Base-by-base conservation (phyloP, 2,113 vertebrate genomes). In the Peromyscus leucopus region DNA sequence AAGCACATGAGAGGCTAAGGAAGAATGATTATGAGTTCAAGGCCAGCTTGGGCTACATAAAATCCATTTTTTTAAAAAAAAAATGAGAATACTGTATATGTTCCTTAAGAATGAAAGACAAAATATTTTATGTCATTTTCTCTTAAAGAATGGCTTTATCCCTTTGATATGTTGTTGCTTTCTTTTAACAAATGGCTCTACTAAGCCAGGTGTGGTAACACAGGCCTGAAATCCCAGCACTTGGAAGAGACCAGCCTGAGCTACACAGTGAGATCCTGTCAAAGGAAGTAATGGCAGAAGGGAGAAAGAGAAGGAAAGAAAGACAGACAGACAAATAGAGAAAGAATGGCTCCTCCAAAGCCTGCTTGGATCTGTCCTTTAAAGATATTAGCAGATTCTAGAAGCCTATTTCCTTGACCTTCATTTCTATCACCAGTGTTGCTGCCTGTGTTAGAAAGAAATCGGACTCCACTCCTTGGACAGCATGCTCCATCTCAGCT, bases 391-490 rank as follows among this genome's bases (percentile, higher is more conserved):
- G 79, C 74, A 95, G 57, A 92, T 96, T 96, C 65, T 90, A 93
- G 72, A 86, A 97, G 39, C 11, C 57, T 91, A 76, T 95, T 95
- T 95, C n/a, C 36, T 51, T 87, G 57, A 95, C 79, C 46, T 82
- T 95, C 85, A 28, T 82, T 90, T 89, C 74, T 90, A 19, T 96
- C 46, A 39, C 51, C 46, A 69, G 24, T 92, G 88, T 76, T 93
- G 33, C 31, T 95, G 80, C 57, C 80, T 85, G 36, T 95, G 91
- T 97, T 97, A 72, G 57, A 91, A 97, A 88, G 96, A 97, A 97
- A 97, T 46, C 97, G 39, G 95, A 97, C 76, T 97, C 93, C n/a
- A 39, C 67, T 96, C 85, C 65, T 96, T 97, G 96, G 91, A 96
- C 80, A 78, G 85, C 85, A 72, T 95, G 97, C 80, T 89, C 57